Percentiles rank a stretch among this genome's conserved stretches.
Evolutionary conservation across 1,140 invertebrate species (phyloP).

Genomic region (Caenorhabditis remanei): DNA sequence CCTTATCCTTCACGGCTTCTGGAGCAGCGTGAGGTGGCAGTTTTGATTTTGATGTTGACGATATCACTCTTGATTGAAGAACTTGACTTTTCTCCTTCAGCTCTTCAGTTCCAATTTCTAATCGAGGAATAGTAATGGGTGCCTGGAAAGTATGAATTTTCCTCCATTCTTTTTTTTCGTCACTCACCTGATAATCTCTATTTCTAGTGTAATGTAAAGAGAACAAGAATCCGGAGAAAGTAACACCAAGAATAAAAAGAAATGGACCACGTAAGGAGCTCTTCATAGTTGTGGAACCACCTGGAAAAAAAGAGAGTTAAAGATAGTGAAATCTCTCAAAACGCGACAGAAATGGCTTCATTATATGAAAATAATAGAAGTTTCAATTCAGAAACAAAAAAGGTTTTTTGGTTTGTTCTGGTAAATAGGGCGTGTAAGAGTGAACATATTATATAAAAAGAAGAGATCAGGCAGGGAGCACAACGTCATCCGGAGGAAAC

Average conservation of each 20-base stretch:
- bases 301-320: background rate
- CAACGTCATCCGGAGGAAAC: too few relatives aligned
- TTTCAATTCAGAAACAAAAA: too few relatives aligned
- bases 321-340: too few relatives aligned
- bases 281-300: background rate
- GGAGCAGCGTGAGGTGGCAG: too few relatives aligned
- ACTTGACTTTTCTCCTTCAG: background rate
- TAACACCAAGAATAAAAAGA: slow-evolving; percentile 13
- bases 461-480: too few relatives aligned
- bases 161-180: too few relatives aligned
- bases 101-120: background rate
- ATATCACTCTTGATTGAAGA: background rate
- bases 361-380: too few relatives aligned
- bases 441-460: too few relatives aligned
- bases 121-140: background rate
- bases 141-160: too few relatives aligned
- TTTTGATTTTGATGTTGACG: background rate
- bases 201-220: background rate
- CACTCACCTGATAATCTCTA: slow-evolving; percentile 7
- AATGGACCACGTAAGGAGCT: background rate
- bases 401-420: too few relatives aligned
- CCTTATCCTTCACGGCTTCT: background rate
- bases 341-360: too few relatives aligned
- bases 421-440: too few relatives aligned
- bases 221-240: slow-evolving; percentile 27